Evolutionary conservation across 2,888 invertebrate genomes (phyloP).

Genomic region (Corythucha ciliata): DNA sequence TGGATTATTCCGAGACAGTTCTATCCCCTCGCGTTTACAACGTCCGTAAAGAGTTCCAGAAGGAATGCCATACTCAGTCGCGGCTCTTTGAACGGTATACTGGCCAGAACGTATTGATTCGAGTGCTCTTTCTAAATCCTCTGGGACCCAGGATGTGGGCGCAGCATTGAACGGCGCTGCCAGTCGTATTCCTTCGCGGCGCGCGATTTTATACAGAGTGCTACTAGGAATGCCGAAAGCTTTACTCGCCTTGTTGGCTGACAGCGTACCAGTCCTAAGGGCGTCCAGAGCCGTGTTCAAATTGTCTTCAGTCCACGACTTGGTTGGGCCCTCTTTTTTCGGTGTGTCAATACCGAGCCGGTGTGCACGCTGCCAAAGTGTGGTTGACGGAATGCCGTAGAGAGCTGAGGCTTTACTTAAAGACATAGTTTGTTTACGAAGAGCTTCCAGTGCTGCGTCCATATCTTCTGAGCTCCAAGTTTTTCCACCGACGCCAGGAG

Average conservation of each 20-base stretch:
- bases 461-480: conserved; percentile 84
- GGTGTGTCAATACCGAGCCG: conserved; percentile 82
- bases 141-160: conserved; percentile 77
- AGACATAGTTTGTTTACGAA: conserved; percentile 79
- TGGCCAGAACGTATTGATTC: conserved; percentile 60
- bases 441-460: conserved; percentile 77
- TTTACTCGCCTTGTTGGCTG: conserved; percentile 85
- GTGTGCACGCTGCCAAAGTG: conserved; percentile 62
- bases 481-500: conserved; percentile 45
- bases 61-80: conserved; percentile 77
- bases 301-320: conserved; percentile 80
- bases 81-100: conserved; percentile 70
- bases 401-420: conserved; percentile 77
- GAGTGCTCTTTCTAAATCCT: conserved; percentile 71
- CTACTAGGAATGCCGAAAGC: conserved; percentile 84
- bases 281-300: conserved; percentile 73
- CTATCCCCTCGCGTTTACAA: conserved; percentile 83
- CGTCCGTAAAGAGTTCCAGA: conserved; percentile 80
- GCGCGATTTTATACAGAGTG: conserved; percentile 82
- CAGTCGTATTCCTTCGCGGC: conserved; percentile 77
- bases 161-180: conserved; percentile 87
- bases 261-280: conserved; percentile 71
- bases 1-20: conserved; percentile 78
- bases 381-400: conserved; percentile 83
- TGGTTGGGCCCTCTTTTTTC: conserved; percentile 77